Base-by-base conservation (phyloP, 2,797 vertebrate genomes). In the Sebastes cheni region DNA sequence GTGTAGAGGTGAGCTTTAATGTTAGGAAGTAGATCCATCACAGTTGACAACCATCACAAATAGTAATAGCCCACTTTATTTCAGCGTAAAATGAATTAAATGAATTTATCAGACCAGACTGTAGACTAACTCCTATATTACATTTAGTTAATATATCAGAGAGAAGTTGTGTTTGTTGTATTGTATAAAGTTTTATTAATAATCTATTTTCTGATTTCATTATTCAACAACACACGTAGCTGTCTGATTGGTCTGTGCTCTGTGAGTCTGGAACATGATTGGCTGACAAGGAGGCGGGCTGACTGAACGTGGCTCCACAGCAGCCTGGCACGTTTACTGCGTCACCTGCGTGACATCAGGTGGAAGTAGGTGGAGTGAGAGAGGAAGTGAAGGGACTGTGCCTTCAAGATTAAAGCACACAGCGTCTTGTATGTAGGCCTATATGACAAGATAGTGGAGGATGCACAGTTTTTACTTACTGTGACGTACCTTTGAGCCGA, bases 221-320 rank as follows among this genome's bases (percentile, higher is more conserved):
- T 34, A 55, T 22, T 68, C 7, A 29, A 20, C 36, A 46, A 70
- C 52, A 39, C 54, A 39, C 54, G 67, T 5, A 46, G 55, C 25
- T 25, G 18, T 58, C 23, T 67, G 84, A 86, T 85, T 85, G 84
- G 86, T 12, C 52, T 2, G 56, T 39, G 8, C 18, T 56, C 29
- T 67, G 18, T 18, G 18, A 55, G 12, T 2, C 0, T 50, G n/a
- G 29, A 50, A 80, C 42, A 13, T 76, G 68, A 94, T 93, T 94
- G 92, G 94, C 39, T 42, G 42, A 46, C 16, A 18, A 18, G 42
- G 42, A 46, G 42, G 42, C 7, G 20, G 50, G 50, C 50, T 70
- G 72, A 61, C 67, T 72, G 80, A 89, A 94, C 93, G 93, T 95
- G 94, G 92, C 90, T 85, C 29, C 82, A 80, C 82, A 9, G 81